Conservation (phyloP, 2,888 invertebrate species). For the Hecatera dysodea region DNA sequence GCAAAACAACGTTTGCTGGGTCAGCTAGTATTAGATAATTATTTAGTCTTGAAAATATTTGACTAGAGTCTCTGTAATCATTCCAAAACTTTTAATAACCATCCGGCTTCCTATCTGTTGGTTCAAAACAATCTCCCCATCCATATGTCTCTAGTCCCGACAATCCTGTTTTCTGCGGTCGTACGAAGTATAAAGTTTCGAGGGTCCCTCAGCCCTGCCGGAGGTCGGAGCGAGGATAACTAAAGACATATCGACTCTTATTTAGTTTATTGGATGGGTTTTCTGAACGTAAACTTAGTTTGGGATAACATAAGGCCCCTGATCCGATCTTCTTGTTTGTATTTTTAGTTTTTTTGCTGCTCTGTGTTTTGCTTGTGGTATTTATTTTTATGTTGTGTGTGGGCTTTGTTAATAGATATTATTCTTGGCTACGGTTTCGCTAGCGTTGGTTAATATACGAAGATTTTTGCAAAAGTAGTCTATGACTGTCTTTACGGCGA, state of each 20-base stretch:
- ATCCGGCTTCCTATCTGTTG: conserved; percentile 8
- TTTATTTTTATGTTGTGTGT: not conserved
- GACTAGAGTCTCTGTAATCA: too few species aligned
- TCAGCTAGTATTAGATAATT: too few species aligned
- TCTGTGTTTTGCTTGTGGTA: conserved; percentile 21
- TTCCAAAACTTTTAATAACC: conserved; percentile 7
- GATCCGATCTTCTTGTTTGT: conserved; percentile 57
- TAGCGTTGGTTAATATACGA: too few species aligned
- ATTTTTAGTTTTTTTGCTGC: conserved; percentile 32
- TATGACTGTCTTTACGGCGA: too few species aligned
- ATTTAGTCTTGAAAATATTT: too few species aligned
- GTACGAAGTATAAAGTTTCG: conserved; percentile 59
- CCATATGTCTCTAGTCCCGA: conserved; percentile 16
- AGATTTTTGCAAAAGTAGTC: too few species aligned
- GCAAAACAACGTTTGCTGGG: too few species aligned
- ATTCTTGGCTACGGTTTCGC: too few species aligned
- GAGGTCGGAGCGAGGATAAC: conserved; percentile 59
- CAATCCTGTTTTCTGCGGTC: conserved; percentile 57
- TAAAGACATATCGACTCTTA: conserved; percentile 68
- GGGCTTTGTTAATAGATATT: not conserved
- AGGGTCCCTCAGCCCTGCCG: conserved; percentile 46
- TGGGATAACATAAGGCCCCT: conserved; percentile 56
- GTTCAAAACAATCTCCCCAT: conserved; percentile 22
- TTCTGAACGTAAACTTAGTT: conserved; percentile 63
- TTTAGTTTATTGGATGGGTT: conserved; percentile 68